phyloP scores from a whole-genome alignment of 2,888 invertebrate species.

The Coelinius sp. region DNA sequence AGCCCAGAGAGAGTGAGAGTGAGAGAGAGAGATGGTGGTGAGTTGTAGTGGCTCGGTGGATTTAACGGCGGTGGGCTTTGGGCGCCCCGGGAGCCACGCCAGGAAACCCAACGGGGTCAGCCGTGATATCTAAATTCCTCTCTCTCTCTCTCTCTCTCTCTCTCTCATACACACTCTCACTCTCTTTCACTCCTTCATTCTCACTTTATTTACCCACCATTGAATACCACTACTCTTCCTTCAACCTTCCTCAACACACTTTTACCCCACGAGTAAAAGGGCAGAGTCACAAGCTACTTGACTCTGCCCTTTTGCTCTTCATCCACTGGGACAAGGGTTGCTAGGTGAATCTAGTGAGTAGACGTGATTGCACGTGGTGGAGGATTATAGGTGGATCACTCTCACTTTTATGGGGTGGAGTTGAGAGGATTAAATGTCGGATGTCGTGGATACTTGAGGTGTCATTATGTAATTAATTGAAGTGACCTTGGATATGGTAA shows the following conservation, averaged over 20 bases:
- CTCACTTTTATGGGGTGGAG: neutral
- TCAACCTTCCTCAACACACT: neutral
- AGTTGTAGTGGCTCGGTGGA: slow-evolving; percentile 37
- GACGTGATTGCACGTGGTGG: neutral
- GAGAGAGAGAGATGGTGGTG: slow-evolving; percentile 29
- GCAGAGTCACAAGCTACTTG: slow-evolving; percentile 7
- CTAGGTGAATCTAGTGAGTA: too few species aligned
- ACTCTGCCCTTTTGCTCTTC: slow-evolving; percentile 8
- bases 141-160: slow-evolving; percentile 41
- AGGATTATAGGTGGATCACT: neutral
- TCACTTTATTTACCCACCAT: slow-evolving; percentile 30
- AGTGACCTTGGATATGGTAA: neutral
- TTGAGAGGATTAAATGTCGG: too few species aligned
- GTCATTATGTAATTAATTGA: too few species aligned
- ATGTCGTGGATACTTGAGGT: too few species aligned
- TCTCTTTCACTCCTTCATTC: slow-evolving; percentile 34
- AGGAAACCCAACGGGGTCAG: slow-evolving; percentile 48
- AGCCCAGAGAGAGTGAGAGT: slow-evolving; percentile 29
- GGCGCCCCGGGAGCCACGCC: slow-evolving; percentile 47
- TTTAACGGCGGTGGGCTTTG: slow-evolving; percentile 52
- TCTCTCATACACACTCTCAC: slow-evolving; percentile 32
- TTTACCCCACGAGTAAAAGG: neutral
- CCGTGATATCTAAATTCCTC: slow-evolving; percentile 53
- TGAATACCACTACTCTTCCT: neutral
- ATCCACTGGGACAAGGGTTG: slow-evolving; percentile 1